Conservation (phyloP, 2,797 vertebrate species). For the Sebastes vulpes region DNA sequence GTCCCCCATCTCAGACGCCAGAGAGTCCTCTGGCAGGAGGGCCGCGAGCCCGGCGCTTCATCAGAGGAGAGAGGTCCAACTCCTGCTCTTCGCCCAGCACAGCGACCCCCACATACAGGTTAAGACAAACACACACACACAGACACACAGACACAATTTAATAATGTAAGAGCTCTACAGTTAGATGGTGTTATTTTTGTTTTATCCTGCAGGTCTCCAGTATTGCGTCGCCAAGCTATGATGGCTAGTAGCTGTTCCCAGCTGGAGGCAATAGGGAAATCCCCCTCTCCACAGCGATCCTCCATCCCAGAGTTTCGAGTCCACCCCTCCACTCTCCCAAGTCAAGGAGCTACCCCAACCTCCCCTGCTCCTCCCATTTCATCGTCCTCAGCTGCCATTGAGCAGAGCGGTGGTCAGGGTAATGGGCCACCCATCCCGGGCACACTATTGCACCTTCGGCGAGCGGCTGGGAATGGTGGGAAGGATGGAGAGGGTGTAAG, state of each 20-base stretch:
- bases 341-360: slow-evolving; percentile 46
- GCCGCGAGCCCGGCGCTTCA: slow-evolving; percentile 80
- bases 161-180: not conserved
- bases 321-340: slow-evolving; percentile 60
- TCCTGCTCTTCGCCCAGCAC: slow-evolving; percentile 95
- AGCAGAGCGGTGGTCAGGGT: slow-evolving; percentile 69
- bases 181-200: not conserved
- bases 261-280: slow-evolving; percentile 86
- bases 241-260: slow-evolving; percentile 94
- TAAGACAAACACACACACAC: not conserved
- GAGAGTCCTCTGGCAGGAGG: slow-evolving; percentile 89
- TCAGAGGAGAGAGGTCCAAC: slow-evolving; percentile 92
- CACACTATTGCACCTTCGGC: slow-evolving; percentile 68
- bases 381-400: slow-evolving; percentile 39
- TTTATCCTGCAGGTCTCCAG: slow-evolving; percentile 79
- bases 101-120: slow-evolving; percentile 81
- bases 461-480: slow-evolving; percentile 52
- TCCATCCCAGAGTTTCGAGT: slow-evolving; percentile 74
- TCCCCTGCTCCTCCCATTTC: slow-evolving; percentile 50
- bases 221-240: slow-evolving; percentile 82
- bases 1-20: slow-evolving; percentile 68
- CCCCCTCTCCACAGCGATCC: slow-evolving; percentile 65
- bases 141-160: not conserved
- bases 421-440: slow-evolving; percentile 40
- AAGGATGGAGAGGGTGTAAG: slow-evolving; percentile 45